A percentile compares a stretch with the other conserved stretches of the same genome.
Evolutionary conservation across 2,113 vertebrate genomes (phyloP).

Genomic region (Zosterops borbonicus): DNA sequence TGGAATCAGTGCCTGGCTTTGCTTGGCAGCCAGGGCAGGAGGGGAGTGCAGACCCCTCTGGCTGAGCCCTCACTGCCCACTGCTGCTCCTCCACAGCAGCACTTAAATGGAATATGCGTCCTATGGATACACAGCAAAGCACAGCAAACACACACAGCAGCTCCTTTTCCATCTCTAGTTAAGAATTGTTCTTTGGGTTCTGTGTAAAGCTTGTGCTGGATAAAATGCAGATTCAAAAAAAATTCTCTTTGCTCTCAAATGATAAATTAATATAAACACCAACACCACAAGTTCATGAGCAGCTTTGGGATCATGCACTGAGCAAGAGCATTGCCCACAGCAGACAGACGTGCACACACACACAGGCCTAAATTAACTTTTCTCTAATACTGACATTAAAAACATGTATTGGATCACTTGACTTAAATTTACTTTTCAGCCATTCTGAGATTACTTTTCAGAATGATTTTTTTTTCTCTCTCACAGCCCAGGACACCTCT

Average conservation of each 20-base stretch:
- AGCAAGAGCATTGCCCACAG: background rate
- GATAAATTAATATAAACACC: background rate
- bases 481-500: background rate
- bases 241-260: background rate
- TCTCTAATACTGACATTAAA: background rate
- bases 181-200: background rate
- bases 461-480: background rate
- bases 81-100: background rate
- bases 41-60: background rate
- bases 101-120: fast-evolving
- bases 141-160: background rate
- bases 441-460: background rate
- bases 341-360: background rate
- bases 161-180: background rate
- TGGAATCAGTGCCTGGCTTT: background rate
- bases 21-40: background rate
- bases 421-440: background rate
- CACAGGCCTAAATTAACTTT: background rate
- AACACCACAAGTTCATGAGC: background rate
- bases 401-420: background rate
- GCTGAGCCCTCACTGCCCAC: background rate
- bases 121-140: background rate
- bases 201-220: background rate
- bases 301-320: background rate
- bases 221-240: background rate